Base-by-base conservation (phyloP, 1,140 invertebrate species). In the Capitella teleta region DNA sequence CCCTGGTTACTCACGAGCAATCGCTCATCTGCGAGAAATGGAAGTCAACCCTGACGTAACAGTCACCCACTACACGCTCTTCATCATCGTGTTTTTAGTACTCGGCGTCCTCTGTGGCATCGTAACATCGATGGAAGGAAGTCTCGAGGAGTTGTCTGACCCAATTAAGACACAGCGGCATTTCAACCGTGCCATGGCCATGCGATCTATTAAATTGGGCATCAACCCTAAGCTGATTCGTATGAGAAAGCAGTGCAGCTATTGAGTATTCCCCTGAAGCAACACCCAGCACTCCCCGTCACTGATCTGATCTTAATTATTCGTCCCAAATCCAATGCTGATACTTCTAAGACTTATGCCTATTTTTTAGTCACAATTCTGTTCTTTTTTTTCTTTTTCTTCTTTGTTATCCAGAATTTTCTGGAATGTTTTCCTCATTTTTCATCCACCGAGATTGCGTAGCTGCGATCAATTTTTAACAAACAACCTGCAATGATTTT, bases 81-180 rank as follows among this genome's bases (percentile, higher is more conserved):
- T 88, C 55, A 88, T 89, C 61, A 88, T 90, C 56, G 76, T 87
- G 52, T 85, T 82, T 71, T 76, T 90, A 74, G 85, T 87, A 69
- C 70, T 69, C 10, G 67, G 66, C 5, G 85, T 88, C 37, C 75
- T 88, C 23, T 77, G 87, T 59, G 84, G 86, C 32, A 85, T 88
- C 53, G 66, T 87, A 19, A 84, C 83, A 36, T 85, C 81, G 21
- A 75, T 82, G 54, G 78, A 86, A 61, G 75, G 67, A 57, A 76
- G 76, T 58, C 67, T 74, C 53, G 60, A 60, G 3, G 74, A 76
- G 21, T 62, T 64, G 32, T 63, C 73, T 54, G 74, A 78, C 61
- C 77, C 79, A 49, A 79, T 80, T 52, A 83, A 84, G 60, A 79
- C 81, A 14, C 79, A 80, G 59, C 77, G 85, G 10, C 85, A 87